Evolutionary conservation across 2,113 vertebrate species (phyloP).

Genomic region (Bucco capensis): DNA sequence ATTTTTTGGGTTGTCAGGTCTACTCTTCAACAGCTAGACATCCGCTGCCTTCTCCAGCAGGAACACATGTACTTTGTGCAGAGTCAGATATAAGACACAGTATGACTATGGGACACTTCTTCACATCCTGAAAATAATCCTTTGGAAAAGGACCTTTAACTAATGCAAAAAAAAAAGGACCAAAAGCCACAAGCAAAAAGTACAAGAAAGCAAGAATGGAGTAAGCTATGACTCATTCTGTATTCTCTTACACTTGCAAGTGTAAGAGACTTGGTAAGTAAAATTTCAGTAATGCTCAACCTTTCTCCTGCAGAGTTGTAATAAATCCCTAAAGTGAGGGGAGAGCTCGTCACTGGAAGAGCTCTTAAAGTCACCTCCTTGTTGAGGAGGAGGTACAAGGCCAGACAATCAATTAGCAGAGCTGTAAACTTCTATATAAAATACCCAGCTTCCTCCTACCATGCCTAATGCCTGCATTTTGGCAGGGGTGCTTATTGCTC

Average conservation of each 20-base stretch:
- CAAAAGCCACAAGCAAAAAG: background rate
- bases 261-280: background rate
- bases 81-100: background rate
- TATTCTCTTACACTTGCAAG: background rate
- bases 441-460: background rate
- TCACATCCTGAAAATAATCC: background rate
- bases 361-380: background rate
- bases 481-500: background rate
- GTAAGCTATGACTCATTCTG: rapidly evolving
- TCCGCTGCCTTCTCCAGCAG: background rate
- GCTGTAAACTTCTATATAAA: background rate
- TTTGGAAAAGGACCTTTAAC: background rate
- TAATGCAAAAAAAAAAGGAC: background rate
- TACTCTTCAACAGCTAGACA: background rate
- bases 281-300: background rate
- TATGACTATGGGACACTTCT: background rate
- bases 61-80: background rate
- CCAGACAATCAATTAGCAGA: background rate
- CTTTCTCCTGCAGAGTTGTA: background rate
- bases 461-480: background rate
- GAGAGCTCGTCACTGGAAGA: background rate
- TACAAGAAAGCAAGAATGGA: background rate
- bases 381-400: background rate
- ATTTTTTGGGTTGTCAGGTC: background rate
- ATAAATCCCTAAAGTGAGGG: background rate